Base-by-base conservation (phyloP, 2,797 vertebrate species). In the Micromesistius poutassou region DNA sequence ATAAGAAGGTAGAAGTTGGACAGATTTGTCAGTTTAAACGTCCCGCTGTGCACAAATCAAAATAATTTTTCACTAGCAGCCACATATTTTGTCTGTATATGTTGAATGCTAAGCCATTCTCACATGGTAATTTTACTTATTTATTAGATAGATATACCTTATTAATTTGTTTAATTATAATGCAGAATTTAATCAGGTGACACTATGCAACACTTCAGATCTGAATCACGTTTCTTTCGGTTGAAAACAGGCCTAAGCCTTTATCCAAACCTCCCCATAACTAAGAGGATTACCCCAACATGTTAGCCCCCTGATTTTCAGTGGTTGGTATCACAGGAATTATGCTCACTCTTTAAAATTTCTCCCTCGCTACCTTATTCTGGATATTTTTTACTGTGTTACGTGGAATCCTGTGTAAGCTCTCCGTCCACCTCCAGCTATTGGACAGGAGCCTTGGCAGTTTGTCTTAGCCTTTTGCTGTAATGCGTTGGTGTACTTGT, bases 201-300 rank as follows among this genome's bases (percentile, higher is more conserved):
- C 68, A 55, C 19, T n/a, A n/a, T n/a, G n/a, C n/a, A n/a, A n/a
- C n/a, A 1, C 46, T 30, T 70, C 3, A 70, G 66, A 70, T 70
- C 66, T 70, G 66, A 70, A 30, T 70, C 66, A 70, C 66, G 66
- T 70, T 70, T 25, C 66, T 70, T 22, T 30, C 4, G 25, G 6
- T 30, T 25, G 3, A 70, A 70, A 70, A 70, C 66, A 28, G 28
- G 66, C 25, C 8, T 72, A 31, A 33, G 14, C 28, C 30, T 16
- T 35, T 16, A 33, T 35, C 28, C 28, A 16, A 33, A 72, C 28
- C 31, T 81, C 79, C 81, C 75, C 73, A 79, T 74, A 78, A 81
- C 30, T 82, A 86, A 86, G 82, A 84, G 80, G 80, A 86, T 86
- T 81, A 76, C 46, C 62, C 38, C 72, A 71, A 78, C 16, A 31